Evolutionary conservation across 2,888 invertebrate species (phyloP).

Genomic region (Suillia variegata): DNA sequence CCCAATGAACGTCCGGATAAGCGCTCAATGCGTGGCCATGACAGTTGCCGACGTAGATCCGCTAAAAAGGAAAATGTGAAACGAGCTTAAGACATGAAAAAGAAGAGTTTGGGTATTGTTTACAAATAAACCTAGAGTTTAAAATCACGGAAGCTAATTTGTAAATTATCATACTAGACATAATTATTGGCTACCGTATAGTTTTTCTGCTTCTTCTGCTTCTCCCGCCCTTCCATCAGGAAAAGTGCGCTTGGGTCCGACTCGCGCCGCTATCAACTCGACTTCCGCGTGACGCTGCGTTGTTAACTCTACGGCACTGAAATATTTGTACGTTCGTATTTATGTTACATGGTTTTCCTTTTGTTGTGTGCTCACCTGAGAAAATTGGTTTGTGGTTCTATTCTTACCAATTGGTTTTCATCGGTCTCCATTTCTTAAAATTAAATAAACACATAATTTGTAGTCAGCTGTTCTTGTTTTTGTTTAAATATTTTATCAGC

Average conservation of each 20-base stretch:
- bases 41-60: slow-evolving; percentile 44
- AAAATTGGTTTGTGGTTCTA: too few species aligned
- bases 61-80: slow-evolving; percentile 31
- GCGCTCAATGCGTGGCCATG: slow-evolving; percentile 50
- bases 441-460: too few species aligned
- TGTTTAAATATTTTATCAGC: too few species aligned
- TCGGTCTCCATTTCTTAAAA: too few species aligned
- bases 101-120: background rate
- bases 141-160: background rate
- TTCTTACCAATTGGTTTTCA: too few species aligned
- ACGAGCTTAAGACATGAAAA: too few species aligned
- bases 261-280: slow-evolving; percentile 34
- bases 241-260: slow-evolving; percentile 46
- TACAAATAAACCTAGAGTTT: background rate
- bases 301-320: slow-evolving; percentile 42
- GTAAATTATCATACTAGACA: background rate
- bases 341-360: too few species aligned
- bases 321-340: too few species aligned
- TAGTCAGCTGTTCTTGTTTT: too few species aligned
- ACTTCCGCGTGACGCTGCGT: slow-evolving; percentile 38
- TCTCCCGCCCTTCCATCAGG: slow-evolving; percentile 38
- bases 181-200: slow-evolving; percentile 41
- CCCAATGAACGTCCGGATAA: slow-evolving; percentile 46
- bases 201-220: slow-evolving; percentile 37
- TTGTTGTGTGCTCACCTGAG: too few species aligned